phyloP scores from a whole-genome alignment of 2,113 vertebrate species.

The Notechis scutatus region DNA sequence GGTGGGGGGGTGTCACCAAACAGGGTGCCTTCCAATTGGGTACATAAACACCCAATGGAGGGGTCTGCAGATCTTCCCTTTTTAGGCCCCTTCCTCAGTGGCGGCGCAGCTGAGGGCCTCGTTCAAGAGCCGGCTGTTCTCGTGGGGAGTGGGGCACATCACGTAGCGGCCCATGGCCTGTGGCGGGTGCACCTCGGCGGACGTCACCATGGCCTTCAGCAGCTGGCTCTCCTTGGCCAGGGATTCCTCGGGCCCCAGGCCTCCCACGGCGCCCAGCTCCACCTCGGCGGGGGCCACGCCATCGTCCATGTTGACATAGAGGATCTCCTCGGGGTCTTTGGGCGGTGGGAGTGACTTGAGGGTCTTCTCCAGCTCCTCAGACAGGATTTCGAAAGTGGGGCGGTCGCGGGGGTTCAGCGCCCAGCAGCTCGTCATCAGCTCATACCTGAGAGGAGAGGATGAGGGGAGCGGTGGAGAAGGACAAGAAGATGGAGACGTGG shows the following conservation, averaged over 20 bases:
- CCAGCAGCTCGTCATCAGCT: slow-evolving; percentile 88
- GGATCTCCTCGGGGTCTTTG: slow-evolving; percentile 84
- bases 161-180: slow-evolving; percentile 79
- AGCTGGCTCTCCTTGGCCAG: slow-evolving; percentile 61
- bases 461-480: rapidly evolving
- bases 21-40: no score
- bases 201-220: no score
- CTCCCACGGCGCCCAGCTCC: slow-evolving; percentile 70
- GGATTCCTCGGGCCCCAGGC: slow-evolving; percentile 37
- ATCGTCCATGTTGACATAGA: slow-evolving; percentile 92
- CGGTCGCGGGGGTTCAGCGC: slow-evolving; percentile 84
- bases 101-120: slow-evolving; percentile 52
- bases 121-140: slow-evolving; percentile 59
- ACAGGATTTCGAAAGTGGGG: slow-evolving; percentile 76
- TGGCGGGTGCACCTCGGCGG: slow-evolving; percentile 76
- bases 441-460: slow-evolving; percentile 66
- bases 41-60: not conserved
- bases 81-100: slow-evolving; percentile 59
- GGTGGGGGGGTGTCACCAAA: no score
- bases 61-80: slow-evolving; percentile 25
- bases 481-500: not conserved
- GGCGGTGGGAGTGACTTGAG: slow-evolving; percentile 80
- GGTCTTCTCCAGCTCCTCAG: slow-evolving; percentile 80
- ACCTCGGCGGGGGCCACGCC: slow-evolving; percentile 59
- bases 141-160: slow-evolving; percentile 78